Percentiles rank a stretch among this genome's conserved stretches.
Conservation (phyloP, 2,113 vertebrate species). For the Nesogale talazaci region DNA sequence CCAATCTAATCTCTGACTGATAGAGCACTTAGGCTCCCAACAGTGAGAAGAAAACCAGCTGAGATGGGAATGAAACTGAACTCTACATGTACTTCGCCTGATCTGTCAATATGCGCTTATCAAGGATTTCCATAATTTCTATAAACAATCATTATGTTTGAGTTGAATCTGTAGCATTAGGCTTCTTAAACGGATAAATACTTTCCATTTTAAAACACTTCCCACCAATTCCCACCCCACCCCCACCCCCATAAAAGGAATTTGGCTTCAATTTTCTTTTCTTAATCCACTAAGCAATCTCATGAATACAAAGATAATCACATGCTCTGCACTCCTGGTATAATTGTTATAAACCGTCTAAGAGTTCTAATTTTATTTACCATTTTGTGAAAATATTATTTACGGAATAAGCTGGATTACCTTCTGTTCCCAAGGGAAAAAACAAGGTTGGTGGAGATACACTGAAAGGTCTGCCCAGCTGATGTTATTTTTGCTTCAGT, state of each 20-base stretch:
- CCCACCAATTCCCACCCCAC: slow-evolving; percentile 37
- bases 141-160: slow-evolving; percentile 79
- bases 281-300: slow-evolving; percentile 75
- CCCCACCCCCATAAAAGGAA: slow-evolving; percentile 22
- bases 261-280: slow-evolving; percentile 59
- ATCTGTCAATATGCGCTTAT: slow-evolving; percentile 75
- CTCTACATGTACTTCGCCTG: slow-evolving; percentile 65
- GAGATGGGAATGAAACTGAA: slow-evolving; percentile 56
- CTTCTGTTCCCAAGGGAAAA: slow-evolving; percentile 21
- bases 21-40: not conserved
- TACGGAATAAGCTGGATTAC: slow-evolving; percentile 37
- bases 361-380: slow-evolving; percentile 64
- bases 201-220: slow-evolving; percentile 55
- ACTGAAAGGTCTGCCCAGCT: not conserved
- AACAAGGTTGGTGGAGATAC: not conserved
- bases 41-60: slow-evolving; percentile 49
- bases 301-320: slow-evolving; percentile 71
- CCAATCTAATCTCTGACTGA: slow-evolving; percentile 44
- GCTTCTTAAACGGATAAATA: slow-evolving; percentile 52
- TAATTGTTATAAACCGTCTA: slow-evolving; percentile 64
- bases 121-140: slow-evolving; percentile 68
- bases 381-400: slow-evolving; percentile 62
- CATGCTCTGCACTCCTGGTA: slow-evolving; percentile 30
- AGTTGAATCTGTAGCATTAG: slow-evolving; percentile 71
- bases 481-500: slow-evolving; percentile 6